Evolutionary conservation across 37 sponge, comb jelly and placozoan species (phyloP), one percentile per base, ranked within the genome.

Genomic region (Haliclona indistincta): DNA sequence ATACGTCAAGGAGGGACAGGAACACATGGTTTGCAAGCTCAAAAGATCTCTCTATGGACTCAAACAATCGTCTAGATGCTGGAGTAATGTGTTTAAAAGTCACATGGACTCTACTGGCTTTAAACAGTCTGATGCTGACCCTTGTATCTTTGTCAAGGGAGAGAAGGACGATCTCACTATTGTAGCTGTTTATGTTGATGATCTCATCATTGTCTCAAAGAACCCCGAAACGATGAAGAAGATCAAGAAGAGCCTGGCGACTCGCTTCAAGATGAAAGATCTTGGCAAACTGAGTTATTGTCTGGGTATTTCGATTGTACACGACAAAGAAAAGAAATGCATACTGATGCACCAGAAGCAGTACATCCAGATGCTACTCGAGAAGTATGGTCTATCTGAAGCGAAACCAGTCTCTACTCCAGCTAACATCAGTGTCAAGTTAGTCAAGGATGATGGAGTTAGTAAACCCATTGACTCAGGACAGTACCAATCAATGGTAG

Each of bases 401-500:
- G 76, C 76, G 10, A 80, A 80, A 19, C 28, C 63, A 61, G 43
- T 63, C 11, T 51, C 88, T 64, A 81, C 81, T 8, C 77, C 82
- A 64, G 68, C 72, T 26, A 66, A 76, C 36, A 7, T 19, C 6
- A 73, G n/a, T 56, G 81, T 80, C 7, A 79, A 67, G 70, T 45
- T 81, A 30, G 45, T 51, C 3, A 76, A 69, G 38, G 81, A 87
- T 70, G 88, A 87, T 81, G 77, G 77, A 25, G 32, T 65, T 19
- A 86, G 87, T 51, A 69, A 73, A 41, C n/a, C 32, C 15, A 71
- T 68, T 28, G 70, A 86, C 42, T 70, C 62, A 61, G 54, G 44
- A 6, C 5, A 4, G n/a, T 86, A 80, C 34, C 87, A 86, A 34
- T 74, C 81, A 49, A 86, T 86, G 64, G 81, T 86, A 43, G 87